These are phyloP conservation scores for Acropora yongei DNA, from an alignment of 64 coral and sea anemone species.

Conservation along the genomic window DNA sequence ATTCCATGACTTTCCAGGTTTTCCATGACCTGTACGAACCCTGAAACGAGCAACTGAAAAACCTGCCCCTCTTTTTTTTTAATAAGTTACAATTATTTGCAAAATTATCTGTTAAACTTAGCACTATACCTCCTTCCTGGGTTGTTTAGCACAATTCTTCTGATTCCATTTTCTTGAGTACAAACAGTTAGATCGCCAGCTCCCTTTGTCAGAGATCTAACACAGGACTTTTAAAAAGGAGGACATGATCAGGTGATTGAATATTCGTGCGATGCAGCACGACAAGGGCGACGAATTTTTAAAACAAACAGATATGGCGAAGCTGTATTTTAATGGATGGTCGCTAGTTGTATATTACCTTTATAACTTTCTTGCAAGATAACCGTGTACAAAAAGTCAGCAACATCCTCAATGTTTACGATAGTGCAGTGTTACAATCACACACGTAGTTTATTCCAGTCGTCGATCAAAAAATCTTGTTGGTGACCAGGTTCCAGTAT, in stretches of 20 bases:
- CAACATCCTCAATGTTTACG: neutral
- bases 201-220: neutral
- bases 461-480: too few species aligned
- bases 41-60: too few species aligned
- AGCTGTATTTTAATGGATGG: neutral
- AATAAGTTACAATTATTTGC: too few species aligned
- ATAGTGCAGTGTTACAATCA: too few species aligned
- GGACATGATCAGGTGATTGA: neutral
- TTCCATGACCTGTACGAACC: too few species aligned
- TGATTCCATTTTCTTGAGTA: conserved; percentile 79
- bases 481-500: too few species aligned
- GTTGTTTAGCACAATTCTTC: conserved; percentile 92
- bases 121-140: conserved; percentile 69
- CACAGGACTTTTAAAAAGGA: neutral
- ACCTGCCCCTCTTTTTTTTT: too few species aligned
- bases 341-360: neutral
- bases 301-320: neutral
- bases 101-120: neutral
- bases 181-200: conserved; percentile 63
- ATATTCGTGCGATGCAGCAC: neutral
- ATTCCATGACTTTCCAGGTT: too few species aligned
- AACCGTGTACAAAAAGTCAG: neutral
- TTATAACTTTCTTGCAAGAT: neutral
- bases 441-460: too few species aligned
- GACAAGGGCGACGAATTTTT: neutral